A percentile compares a stretch with the other conserved stretches of the same genome.
These are phyloP conservation scores for Triplophysa tibetana DNA, from an alignment of 2,113 vertebrate species.

Conservation along the genomic window DNA sequence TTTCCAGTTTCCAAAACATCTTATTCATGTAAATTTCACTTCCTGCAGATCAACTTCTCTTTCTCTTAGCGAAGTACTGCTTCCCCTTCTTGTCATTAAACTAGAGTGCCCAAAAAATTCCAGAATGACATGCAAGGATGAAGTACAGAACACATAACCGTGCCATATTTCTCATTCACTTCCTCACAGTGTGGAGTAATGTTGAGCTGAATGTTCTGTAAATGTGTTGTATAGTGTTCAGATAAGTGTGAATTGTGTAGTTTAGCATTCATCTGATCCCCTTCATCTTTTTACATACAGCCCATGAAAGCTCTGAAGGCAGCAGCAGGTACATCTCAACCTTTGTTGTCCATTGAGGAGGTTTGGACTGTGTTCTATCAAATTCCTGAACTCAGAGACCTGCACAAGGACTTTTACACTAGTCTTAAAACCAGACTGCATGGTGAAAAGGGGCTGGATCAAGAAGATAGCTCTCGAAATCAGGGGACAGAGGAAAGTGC, in stretches of 20 bases:
- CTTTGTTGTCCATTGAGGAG: conserved; percentile 69
- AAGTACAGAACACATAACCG: not conserved
- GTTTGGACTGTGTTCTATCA: conserved; percentile 76
- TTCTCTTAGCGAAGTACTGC: conserved; percentile 35
- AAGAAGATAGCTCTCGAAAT: not conserved
- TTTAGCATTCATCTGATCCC: not conserved
- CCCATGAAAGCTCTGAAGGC: conserved; percentile 76
- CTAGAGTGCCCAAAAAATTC: conserved; percentile 2
- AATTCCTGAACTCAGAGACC: conserved; percentile 72
- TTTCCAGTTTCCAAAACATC: not conserved
- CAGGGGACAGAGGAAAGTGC: not conserved
- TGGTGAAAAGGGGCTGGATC: not conserved
- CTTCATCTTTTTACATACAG: conserved; percentile 50
- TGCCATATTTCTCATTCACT: conserved; percentile 6
- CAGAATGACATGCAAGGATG: not conserved
- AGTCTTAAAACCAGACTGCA: conserved; percentile 62
- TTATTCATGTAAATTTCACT: not conserved
- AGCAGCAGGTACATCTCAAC: conserved; percentile 76
- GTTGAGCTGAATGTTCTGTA: too few relatives aligned
- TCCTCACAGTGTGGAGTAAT: not conserved
- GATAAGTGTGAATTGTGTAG: too few relatives aligned
- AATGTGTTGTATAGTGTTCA: too few relatives aligned
- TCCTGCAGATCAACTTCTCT: conserved; percentile 38
- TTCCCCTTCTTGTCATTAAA: conserved; percentile 30
- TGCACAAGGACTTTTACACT: conserved; percentile 68